These are phyloP conservation scores for Merodon equestris DNA, from an alignment of 2,888 invertebrate species.

Conservation along the genomic window DNA sequence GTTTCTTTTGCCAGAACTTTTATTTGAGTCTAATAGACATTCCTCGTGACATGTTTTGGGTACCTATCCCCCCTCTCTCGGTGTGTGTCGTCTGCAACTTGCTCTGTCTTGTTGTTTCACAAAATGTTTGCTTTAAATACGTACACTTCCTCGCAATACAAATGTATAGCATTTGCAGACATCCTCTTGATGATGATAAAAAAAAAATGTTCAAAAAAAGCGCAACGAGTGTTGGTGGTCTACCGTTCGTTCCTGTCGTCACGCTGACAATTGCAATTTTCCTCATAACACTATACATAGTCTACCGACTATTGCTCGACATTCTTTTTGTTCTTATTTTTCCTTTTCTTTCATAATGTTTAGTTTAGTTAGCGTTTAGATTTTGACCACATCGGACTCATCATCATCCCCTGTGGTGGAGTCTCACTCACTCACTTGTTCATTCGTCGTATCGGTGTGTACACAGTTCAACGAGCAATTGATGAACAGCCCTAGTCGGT, in stretches of 20 bases:
- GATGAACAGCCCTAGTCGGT: slow-evolving; percentile 37
- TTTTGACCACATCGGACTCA: slow-evolving; percentile 74
- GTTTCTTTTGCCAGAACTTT: slow-evolving; percentile 8
- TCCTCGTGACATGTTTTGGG: slow-evolving; percentile 25
- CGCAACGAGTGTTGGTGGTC: slow-evolving; percentile 41
- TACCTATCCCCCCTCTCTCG: no score
- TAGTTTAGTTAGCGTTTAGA: slow-evolving; percentile 76
- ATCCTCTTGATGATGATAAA: slow-evolving; percentile 41
- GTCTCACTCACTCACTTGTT: not conserved
- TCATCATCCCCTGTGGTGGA: slow-evolving; percentile 25
- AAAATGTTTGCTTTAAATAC: slow-evolving; percentile 7
- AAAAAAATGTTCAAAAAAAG: slow-evolving; percentile 30
- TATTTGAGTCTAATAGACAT: slow-evolving; percentile 34
- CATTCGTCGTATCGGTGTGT: not conserved
- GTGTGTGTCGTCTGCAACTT: no score
- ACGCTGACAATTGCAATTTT: slow-evolving; percentile 53
- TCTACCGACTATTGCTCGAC: no score
- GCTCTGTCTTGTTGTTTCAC: not conserved
- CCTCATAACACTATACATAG: slow-evolving; percentile 38
- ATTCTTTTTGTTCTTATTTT: slow-evolving; percentile 6
- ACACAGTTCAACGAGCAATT: slow-evolving; percentile 43
- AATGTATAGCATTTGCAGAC: no score
- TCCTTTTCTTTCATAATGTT: slow-evolving; percentile 41
- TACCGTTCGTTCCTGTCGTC: slow-evolving; percentile 13
- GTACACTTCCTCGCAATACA: no score